These are phyloP conservation scores for Cyprinus carpio DNA, from an alignment of 2,113 vertebrate species.

Conservation along the genomic window DNA sequence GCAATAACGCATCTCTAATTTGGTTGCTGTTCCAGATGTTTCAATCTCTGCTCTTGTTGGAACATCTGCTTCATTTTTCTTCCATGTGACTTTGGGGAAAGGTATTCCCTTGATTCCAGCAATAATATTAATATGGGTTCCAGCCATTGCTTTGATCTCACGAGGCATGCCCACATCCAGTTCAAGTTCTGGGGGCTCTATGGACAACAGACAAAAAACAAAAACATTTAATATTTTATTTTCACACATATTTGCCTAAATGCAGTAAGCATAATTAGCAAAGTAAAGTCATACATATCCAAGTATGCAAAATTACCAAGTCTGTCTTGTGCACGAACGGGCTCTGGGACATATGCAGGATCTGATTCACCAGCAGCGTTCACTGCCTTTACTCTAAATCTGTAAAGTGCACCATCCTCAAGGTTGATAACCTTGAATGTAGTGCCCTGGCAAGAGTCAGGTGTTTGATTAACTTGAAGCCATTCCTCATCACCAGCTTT, in stretches of 20 bases:
- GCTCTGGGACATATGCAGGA: conserved; percentile 84
- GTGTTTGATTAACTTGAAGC: conserved; percentile 90
- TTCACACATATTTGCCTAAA: not conserved
- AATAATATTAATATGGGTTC: conserved; percentile 89
- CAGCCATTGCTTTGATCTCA: conserved; percentile 87
- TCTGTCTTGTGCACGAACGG: conserved; percentile 89
- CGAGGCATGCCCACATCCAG: conserved; percentile 94
- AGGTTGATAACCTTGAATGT: conserved; percentile 88
- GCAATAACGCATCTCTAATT: conserved; percentile 93
- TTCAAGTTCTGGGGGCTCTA: conserved; percentile 92
- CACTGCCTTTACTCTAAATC: conserved; percentile 90
- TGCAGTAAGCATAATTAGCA: not conserved
- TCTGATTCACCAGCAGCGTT: conserved; percentile 95
- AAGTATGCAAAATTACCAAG: conserved; percentile 79
- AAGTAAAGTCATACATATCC: not conserved
- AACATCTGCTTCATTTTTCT: conserved; percentile 89
- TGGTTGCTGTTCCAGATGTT: conserved; percentile 83
- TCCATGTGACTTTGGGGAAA: conserved; percentile 93
- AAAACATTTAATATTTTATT: not conserved
- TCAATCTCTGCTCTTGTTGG: conserved; percentile 90
- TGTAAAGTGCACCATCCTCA: conserved; percentile 87
- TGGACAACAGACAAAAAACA: conserved; percentile 1
- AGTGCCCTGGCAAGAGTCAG: conserved; percentile 93
- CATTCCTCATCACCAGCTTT: conserved; percentile 93
- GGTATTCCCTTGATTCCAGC: conserved; percentile 92